Conservation (phyloP, 2,888 invertebrate species). For the Melieria picta region DNA sequence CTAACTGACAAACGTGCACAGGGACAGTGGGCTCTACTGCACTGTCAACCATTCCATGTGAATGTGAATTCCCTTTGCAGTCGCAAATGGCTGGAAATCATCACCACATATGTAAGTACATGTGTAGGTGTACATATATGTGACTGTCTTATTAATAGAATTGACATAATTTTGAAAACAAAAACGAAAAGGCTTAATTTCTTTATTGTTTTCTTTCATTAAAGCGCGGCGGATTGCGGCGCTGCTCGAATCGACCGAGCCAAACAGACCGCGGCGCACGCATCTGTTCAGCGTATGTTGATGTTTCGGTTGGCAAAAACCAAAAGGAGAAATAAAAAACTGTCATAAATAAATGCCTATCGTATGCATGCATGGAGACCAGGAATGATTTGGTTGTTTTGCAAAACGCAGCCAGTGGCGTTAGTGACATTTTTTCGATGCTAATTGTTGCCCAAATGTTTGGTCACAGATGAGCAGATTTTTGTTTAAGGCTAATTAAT, state of each 20-base stretch:
- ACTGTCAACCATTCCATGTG: too few species aligned
- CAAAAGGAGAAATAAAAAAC: background rate
- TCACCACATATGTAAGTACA: too few species aligned
- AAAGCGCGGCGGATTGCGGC: background rate
- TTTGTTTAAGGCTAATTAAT: background rate
- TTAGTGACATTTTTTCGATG: too few species aligned
- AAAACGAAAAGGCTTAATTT: background rate
- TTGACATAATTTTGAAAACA: conserved; percentile 7
- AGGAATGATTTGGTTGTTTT: background rate
- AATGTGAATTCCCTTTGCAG: too few species aligned
- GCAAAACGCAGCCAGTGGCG: too few species aligned
- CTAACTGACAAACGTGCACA: too few species aligned
- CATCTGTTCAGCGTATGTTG: conserved; percentile 13
- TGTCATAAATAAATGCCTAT: background rate
- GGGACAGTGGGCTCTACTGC: too few species aligned
- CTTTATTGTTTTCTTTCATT: conserved; percentile 2
- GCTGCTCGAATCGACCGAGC: background rate
- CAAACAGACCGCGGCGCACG: background rate
- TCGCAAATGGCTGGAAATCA: too few species aligned
- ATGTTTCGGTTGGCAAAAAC: background rate
- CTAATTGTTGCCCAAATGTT: too few species aligned
- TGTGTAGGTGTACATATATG: too few species aligned
- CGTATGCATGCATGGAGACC: background rate
- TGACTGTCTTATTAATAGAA: conserved; percentile 1
- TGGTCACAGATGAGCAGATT: too few species aligned